phyloP scores from a whole-genome alignment of 2,888 invertebrate genomes.

The Congeria kusceri region DNA sequence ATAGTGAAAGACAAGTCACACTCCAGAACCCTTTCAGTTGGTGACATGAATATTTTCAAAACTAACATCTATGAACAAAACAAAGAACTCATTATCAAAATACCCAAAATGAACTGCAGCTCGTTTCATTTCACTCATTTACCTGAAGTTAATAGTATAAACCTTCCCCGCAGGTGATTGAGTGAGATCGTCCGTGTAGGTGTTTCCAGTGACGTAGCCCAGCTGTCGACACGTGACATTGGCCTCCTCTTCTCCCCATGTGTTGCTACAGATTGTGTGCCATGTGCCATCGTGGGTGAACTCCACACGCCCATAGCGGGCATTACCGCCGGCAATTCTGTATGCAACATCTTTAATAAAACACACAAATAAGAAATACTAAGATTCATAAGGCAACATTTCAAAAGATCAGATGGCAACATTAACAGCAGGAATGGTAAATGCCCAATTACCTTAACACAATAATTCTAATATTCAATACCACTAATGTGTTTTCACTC shows the following conservation, averaged over 20 bases:
- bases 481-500: too few relatives aligned
- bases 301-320: slow-evolving; percentile 86
- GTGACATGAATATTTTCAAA: too few relatives aligned
- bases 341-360: slow-evolving; percentile 66
- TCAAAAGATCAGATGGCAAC: not conserved
- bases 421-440: too few relatives aligned
- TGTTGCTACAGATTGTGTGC: slow-evolving; percentile 91
- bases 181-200: slow-evolving; percentile 60
- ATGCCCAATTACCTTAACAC: too few relatives aligned
- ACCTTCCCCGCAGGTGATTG: slow-evolving; percentile 71
- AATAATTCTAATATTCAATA: too few relatives aligned
- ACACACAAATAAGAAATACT: not conserved
- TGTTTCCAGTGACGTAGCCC: slow-evolving; percentile 73
- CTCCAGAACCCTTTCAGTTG: too few relatives aligned
- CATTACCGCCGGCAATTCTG: slow-evolving; percentile 69
- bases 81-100: too few relatives aligned
- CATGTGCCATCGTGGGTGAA: slow-evolving; percentile 89
- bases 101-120: too few relatives aligned
- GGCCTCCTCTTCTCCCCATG: slow-evolving; percentile 90
- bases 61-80: too few relatives aligned
- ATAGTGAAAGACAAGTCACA: too few relatives aligned
- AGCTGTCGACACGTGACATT: slow-evolving; percentile 86
- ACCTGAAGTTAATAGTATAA: slow-evolving; percentile 75
- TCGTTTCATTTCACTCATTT: not conserved
- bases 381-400: not conserved